These are phyloP conservation scores for Glossophaga mutica DNA, from an alignment of 2,797 vertebrate species.

Conservation along the genomic window DNA sequence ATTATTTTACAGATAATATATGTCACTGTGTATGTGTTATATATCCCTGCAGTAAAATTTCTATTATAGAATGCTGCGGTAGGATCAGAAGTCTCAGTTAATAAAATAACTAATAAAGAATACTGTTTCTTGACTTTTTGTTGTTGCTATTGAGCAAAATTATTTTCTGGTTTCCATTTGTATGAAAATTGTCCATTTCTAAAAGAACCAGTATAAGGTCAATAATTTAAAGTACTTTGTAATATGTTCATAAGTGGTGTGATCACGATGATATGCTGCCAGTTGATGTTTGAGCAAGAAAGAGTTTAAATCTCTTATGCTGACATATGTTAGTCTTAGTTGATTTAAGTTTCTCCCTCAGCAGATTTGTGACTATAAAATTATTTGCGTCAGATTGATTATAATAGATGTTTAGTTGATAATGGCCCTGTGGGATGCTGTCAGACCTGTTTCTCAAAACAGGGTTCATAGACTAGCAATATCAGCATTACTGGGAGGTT, in stretches of 20 bases:
- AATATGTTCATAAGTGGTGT: neutral
- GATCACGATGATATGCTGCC: neutral
- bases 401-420: neutral
- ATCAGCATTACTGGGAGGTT: neutral
- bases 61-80: neutral
- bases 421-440: neutral
- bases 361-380: neutral
- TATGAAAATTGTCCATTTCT: neutral
- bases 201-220: neutral
- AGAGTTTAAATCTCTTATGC: neutral
- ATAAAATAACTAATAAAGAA: slow-evolving; percentile 6
- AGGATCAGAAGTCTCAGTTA: neutral
- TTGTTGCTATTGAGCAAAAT: neutral
- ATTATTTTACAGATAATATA: neutral
- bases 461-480: neutral
- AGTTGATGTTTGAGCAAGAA: neutral
- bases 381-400: neutral
- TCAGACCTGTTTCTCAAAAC: neutral
- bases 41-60: neutral
- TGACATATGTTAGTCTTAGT: neutral
- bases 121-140: neutral
- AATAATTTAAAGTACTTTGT: neutral
- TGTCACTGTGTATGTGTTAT: neutral
- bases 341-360: neutral
- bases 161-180: neutral